Evolutionary conservation across 2,797 vertebrate genomes (phyloP).

Genomic region (Antennarius maculatus): DNA sequence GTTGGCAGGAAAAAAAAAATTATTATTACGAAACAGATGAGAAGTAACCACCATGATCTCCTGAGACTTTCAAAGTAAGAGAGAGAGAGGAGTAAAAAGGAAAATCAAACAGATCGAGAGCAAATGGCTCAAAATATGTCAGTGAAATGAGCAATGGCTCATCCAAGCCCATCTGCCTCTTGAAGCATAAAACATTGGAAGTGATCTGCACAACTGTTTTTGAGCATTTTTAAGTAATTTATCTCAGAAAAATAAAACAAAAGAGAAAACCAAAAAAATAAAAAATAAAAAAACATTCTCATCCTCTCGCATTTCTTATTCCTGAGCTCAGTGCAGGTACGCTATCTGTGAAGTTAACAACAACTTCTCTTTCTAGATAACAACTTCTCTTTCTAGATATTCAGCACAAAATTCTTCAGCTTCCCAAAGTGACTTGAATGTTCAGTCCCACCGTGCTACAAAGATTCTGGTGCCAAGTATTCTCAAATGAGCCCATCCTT

Average conservation of each 20-base stretch:
- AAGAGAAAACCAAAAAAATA: conserved; percentile 4
- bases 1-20: conserved; percentile 74
- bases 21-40: conserved; percentile 72
- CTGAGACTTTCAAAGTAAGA: conserved; percentile 47
- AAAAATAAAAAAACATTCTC: conserved; percentile 26
- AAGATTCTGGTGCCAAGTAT: no score
- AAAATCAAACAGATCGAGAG: conserved; percentile 20
- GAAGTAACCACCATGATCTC: conserved; percentile 48
- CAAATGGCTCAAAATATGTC: conserved; percentile 17
- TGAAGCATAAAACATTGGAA: conserved; percentile 13
- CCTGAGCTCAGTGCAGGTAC: conserved; percentile 23
- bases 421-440: no score
- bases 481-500: no score
- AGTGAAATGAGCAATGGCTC: conserved; percentile 11
- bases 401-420: no score
- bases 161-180: not conserved
- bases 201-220: conserved; percentile 6
- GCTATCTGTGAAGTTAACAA: conserved; percentile 21
- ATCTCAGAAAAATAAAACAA: conserved; percentile 39
- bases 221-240: conserved; percentile 14
- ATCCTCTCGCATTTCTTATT: conserved; percentile 27
- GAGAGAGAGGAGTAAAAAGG: conserved; percentile 33
- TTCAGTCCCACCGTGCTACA: no score
- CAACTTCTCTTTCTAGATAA: no score
- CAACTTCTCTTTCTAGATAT: no score